Conservation (phyloP, 2,797 vertebrate genomes). For the Lacerta bilineata region DNA sequence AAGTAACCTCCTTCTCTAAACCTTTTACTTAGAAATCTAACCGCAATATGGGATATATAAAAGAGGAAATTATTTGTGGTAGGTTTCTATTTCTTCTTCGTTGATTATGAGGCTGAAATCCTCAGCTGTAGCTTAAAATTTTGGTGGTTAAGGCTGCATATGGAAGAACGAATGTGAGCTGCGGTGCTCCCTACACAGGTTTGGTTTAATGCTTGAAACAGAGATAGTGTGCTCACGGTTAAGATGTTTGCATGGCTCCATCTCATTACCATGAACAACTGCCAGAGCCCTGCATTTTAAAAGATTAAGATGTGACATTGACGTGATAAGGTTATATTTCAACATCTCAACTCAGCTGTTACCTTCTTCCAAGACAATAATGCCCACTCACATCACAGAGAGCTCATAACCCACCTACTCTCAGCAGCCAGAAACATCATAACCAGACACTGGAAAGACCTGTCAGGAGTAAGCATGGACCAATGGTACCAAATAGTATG, state of each 20-base stretch:
- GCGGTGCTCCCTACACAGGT: no score
- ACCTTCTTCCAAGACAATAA: no score
- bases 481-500: no score
- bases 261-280: background rate
- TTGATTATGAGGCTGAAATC: background rate
- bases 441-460: no score
- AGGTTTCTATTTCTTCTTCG: conserved; percentile 11
- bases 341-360: no score
- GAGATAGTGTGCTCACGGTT: background rate
- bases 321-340: no score
- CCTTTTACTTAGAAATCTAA: background rate
- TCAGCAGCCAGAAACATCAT: no score
- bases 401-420: no score
- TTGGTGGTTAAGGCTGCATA: background rate
- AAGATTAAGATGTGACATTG: background rate
- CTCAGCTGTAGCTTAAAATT: background rate
- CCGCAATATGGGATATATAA: background rate
- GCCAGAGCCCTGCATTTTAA: background rate
- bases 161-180: background rate
- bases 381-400: no score
- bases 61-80: background rate
- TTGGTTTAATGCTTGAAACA: no score
- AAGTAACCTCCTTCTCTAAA: background rate
- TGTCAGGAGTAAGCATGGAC: no score
- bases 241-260: background rate